Evolutionary conservation across 2,113 vertebrate species (phyloP), one percentile per base, ranked within the genome.

Genomic region (Plotosus lineatus): DNA sequence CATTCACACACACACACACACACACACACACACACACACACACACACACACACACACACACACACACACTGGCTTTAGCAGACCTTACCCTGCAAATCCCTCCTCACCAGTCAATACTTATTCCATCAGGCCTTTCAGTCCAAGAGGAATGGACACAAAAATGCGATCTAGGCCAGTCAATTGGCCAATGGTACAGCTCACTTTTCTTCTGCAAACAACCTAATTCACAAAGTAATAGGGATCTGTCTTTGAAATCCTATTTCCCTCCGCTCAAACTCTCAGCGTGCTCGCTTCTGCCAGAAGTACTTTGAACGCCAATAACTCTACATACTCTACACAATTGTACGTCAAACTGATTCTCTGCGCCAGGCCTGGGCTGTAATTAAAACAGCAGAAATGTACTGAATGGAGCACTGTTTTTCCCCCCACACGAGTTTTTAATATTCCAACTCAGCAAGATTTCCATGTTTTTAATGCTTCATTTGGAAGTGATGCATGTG

Each of bases 81-180:
- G 66, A 84, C 68, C 77, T 50, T 51, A 56, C 61, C 48, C 82
- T 83, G 75, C 36, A 36, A 78, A 85, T 86, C 81, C 80, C 21
- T 72, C 69, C 77, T 74, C 55, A 65, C 19, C 66, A 85, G 85
- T 87, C 84, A 84, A 89, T 89, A 80, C 80, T 79, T 66, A 82
- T 87, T 87, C 79, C 76, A 84, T 87, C 74, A 88, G 75, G 68
- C 19, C 73, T 80, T 50, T 86, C 80, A 84, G 77, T 84, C 73
- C 46, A 31, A 75, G 55, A 82, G 74, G 76, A 85, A 85, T 79
- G 11, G 78, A 83, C 82, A 86, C 58, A 85, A 61, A 86, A 82
- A 81, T 82, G 26, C 79, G 85, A 86, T 74, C 84, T 84, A 75
- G 88, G 60, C 79, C 80, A 83, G 77, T 82, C 84, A 85, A 87